Percentiles rank a stretch among this genome's conserved stretches.
Conservation (phyloP, 2,888 invertebrate species). For the Rhagonycha fulva region DNA sequence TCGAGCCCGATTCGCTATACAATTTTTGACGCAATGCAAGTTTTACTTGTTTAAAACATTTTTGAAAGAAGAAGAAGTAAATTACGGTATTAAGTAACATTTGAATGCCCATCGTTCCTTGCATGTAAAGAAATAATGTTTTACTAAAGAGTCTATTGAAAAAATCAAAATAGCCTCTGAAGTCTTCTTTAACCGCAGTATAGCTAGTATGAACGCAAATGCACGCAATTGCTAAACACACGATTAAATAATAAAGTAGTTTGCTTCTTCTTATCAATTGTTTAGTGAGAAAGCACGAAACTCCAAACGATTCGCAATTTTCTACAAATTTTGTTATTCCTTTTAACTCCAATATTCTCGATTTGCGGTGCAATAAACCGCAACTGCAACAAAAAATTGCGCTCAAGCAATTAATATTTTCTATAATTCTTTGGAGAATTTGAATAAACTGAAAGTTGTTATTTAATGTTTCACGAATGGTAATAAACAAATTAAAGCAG, state of each 20-base stretch:
- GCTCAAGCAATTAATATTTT: not conserved
- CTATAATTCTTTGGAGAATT: not conserved
- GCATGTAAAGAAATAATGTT: not conserved
- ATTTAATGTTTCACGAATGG: not conserved
- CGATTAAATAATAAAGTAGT: not conserved
- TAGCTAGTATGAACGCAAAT: not conserved
- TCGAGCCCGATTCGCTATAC: not conserved
- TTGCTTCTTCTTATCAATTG: not conserved
- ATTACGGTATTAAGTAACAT: not conserved
- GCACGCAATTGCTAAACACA: not conserved
- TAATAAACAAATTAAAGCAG: not conserved
- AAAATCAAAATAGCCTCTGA: not conserved
- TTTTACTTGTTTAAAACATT: not conserved
- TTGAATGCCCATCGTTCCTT: not conserved
- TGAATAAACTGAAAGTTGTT: not conserved
- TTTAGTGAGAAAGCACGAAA: not conserved
- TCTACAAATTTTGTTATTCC: not conserved
- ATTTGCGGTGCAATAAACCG: not conserved
- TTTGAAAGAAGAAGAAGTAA: not conserved
- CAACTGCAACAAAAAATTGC: not conserved
- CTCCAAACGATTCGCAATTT: not conserved
- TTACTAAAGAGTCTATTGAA: not conserved
- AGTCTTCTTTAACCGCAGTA: not conserved
- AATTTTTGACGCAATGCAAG: not conserved
- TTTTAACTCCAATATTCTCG: not conserved